Evolutionary conservation across 2,888 invertebrate species (phyloP).

Genomic region (Temnothorax rugatulus): DNA sequence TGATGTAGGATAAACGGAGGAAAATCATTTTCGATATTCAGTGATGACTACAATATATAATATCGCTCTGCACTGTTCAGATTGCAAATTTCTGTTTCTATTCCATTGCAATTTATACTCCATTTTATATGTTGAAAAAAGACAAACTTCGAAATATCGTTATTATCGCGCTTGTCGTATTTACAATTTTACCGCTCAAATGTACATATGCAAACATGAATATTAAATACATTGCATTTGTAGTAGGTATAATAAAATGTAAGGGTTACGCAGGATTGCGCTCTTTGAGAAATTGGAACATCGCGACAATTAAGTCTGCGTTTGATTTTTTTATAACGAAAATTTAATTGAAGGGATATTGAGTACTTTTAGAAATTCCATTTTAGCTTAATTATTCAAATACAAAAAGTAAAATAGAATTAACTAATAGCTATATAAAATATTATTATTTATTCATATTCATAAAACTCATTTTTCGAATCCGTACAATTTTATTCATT

Average conservation of each 20-base stretch:
- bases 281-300: background rate
- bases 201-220: background rate
- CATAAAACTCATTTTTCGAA: background rate
- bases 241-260: background rate
- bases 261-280: background rate
- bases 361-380: background rate
- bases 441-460: background rate
- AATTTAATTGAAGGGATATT: background rate
- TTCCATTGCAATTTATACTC: conserved; percentile 31
- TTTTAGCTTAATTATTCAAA: background rate
- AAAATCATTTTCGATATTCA: conserved; percentile 38
- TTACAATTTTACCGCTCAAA: conserved; percentile 1
- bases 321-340: background rate
- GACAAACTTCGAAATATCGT: conserved; percentile 22
- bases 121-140: conserved; percentile 27
- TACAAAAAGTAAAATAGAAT: background rate
- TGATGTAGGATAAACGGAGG: conserved; percentile 28
- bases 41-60: background rate
- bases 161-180: conserved; percentile 9
- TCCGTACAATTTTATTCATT: background rate
- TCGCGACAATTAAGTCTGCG: background rate
- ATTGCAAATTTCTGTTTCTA: conserved; percentile 34
- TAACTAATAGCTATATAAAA: background rate
- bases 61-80: background rate
- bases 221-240: background rate